These are phyloP conservation scores for Recurvirostra avosetta DNA, from an alignment of 2,113 vertebrate genomes.

Conservation along the genomic window DNA sequence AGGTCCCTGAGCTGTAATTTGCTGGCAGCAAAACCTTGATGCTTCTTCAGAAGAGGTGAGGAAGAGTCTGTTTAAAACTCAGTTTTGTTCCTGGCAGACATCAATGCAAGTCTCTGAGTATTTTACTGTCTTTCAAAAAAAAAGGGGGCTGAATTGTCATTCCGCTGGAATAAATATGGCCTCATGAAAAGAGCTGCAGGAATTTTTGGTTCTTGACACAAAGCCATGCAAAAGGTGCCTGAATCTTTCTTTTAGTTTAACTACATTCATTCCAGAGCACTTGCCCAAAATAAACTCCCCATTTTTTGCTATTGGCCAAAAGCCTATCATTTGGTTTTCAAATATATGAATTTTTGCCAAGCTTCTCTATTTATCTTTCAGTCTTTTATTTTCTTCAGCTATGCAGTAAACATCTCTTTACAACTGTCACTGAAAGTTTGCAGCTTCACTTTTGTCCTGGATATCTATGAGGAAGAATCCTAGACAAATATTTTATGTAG, in stretches of 20 bases:
- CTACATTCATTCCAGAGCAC: not conserved
- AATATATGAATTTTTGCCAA: not conserved
- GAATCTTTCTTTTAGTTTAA: not conserved
- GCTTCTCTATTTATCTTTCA: not conserved
- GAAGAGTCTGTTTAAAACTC: not conserved
- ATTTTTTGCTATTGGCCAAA: not conserved
- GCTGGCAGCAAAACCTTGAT: conserved; percentile 45
- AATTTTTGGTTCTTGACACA: not conserved
- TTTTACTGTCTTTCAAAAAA: not conserved
- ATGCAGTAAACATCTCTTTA: not conserved
- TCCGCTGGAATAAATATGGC: not conserved
- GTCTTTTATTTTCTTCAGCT: not conserved
- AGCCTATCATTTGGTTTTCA: not conserved
- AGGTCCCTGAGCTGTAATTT: conserved; percentile 13
- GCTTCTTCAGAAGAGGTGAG: not conserved
- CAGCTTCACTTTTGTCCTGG: not conserved
- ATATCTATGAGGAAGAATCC: not conserved
- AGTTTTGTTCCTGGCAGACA: conserved; percentile 19
- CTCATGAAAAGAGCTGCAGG: not conserved
- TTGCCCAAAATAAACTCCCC: not conserved
- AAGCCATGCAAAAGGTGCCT: not conserved
- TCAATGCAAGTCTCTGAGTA: not conserved
- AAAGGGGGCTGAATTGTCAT: not conserved
- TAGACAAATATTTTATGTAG: not conserved
- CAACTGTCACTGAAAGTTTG: not conserved